Evolutionary conservation across 2,113 vertebrate genomes (phyloP).

Genomic region (Heloderma charlesbogerti): DNA sequence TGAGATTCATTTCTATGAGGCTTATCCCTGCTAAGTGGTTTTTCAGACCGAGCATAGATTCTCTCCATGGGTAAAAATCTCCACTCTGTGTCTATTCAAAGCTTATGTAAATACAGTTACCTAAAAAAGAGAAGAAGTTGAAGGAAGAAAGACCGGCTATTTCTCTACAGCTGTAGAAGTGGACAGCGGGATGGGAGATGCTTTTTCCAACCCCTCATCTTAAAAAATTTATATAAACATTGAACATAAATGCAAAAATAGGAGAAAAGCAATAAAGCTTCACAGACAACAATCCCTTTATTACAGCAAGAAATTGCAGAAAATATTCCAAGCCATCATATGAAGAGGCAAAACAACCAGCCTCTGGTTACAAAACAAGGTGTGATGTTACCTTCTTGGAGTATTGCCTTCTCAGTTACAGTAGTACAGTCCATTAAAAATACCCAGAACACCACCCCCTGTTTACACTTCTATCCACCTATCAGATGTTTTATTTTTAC

Average conservation of each 20-base stretch:
- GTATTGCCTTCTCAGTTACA: not conserved
- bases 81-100: not conserved
- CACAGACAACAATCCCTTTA: not conserved
- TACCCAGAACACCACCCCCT: not conserved
- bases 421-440: not conserved
- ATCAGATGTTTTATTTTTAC: constrained; percentile 12
- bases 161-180: not conserved
- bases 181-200: not conserved
- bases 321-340: not conserved
- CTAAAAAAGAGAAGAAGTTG: not conserved
- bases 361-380: not conserved
- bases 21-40: constrained; percentile 1
- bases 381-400: not conserved
- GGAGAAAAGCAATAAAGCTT: not conserved
- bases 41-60: not conserved
- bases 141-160: not conserved
- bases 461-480: constrained; percentile 27
- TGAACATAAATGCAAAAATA: not conserved
- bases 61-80: not conserved
- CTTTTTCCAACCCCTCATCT: not conserved
- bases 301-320: not conserved
- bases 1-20: not conserved
- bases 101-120: not conserved
- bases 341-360: not conserved
- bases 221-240: not conserved